Base-by-base conservation (phyloP, 2,888 invertebrate genomes). In the Trichogramma dendrolimi region DNA sequence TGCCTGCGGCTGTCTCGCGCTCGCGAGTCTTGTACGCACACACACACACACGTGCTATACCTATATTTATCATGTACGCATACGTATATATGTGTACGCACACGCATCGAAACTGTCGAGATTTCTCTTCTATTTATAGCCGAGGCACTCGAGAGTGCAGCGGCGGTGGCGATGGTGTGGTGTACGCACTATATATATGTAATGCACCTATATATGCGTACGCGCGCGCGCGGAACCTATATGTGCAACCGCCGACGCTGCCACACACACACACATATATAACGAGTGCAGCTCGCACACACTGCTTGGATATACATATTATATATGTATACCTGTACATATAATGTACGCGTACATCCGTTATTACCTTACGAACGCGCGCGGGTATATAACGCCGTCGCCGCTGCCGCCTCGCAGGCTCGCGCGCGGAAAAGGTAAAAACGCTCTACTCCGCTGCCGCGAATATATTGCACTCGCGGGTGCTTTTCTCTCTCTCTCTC, bases 121-220 rank as follows among this genome's bases (percentile, higher is more conserved):
- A 76, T 77, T 77, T 77, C 77, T 76, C 76, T 76, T 77, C 77
- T 77, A 77, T 76, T 77, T 77, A 76, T 77, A 76, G 73, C 73
- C 53, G 64, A 56, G 63, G 61, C n/a, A 10, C 46, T 10, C 46
- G 46, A 46, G 46, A 60, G 61, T 61, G 60, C 52, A n/a, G 38
- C 27, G 27, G 27, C 27, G 27, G 27, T 27, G 27, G 27, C 27
- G 27, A 27, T 27, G 27, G 27, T 27, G 27, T 27, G 27, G 27
- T 27, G 27, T 27, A 2, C 3, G 27, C 27, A 27, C 27, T 27
- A 27, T 2, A 27, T 27, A 27, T 3, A 27, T 14, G 14, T 14
- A 14, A 14, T 14, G 14, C 14, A 14, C 14, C 14, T 14, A 14
- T 27, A 27, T 27, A 27, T 27, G 27, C 27, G 27, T 27, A 38